phyloP scores from a whole-genome alignment of 2,888 invertebrate species.

The Gymnosoma rotundatum region DNA sequence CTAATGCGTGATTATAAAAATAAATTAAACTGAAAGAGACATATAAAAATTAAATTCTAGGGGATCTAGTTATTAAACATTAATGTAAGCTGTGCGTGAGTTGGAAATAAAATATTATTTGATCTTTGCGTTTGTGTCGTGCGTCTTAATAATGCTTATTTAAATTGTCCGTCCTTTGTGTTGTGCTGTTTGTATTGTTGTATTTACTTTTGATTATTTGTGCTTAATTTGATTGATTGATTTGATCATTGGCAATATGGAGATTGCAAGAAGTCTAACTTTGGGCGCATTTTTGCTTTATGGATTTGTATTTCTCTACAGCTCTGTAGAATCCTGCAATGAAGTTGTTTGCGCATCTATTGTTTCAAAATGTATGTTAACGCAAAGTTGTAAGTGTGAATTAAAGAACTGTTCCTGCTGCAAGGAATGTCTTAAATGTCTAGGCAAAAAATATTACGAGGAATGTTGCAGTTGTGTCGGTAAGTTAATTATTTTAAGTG shows the following conservation, averaged over 20 bases:
- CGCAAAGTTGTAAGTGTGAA: constrained; percentile 98
- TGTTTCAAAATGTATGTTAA: constrained; percentile 97
- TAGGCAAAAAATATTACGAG: constrained; percentile 90
- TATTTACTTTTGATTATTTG: constrained; percentile 42
- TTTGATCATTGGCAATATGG: constrained; percentile 72
- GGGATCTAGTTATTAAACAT: neutral
- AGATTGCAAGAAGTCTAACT: constrained; percentile 76
- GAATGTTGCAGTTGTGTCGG: constrained; percentile 99
- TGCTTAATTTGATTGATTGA: constrained; percentile 41
- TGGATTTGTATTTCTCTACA: constrained; percentile 76
- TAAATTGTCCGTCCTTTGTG: constrained; percentile 64
- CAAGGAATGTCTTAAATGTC: constrained; percentile 95
- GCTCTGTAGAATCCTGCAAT: constrained; percentile 86
- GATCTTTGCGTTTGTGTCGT: constrained; percentile 46
- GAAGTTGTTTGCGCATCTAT: constrained; percentile 97
- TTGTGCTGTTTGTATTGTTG: constrained; percentile 52
- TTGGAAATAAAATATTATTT: constrained; percentile 27
- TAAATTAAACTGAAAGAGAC: constrained; percentile 6
- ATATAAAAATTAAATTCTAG: neutral
- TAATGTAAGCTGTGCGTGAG: constrained; percentile 55
- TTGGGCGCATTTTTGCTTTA: constrained; percentile 75
- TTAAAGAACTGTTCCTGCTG: constrained; percentile 96
- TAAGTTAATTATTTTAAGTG: constrained; percentile 83
- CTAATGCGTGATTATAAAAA: constrained; percentile 35
- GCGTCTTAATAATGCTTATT: constrained; percentile 62